Evolutionary conservation across 2,797 vertebrate species (phyloP).

Genomic region (Gallinago solitaria): DNA sequence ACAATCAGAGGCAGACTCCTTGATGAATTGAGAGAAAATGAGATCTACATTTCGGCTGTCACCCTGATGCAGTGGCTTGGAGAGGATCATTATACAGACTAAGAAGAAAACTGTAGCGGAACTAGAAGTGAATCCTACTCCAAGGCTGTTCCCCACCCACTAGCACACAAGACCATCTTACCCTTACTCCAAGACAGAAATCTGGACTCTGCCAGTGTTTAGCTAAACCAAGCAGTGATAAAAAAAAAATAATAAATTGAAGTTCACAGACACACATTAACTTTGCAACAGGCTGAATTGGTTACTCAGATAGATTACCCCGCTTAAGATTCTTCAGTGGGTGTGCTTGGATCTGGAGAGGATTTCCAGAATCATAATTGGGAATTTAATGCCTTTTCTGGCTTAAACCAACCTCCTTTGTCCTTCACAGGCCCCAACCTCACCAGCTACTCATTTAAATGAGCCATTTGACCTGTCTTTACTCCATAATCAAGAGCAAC

Average conservation of each 20-base stretch:
- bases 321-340: not conserved
- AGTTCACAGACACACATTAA: slow-evolving; percentile 68
- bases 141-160: not conserved
- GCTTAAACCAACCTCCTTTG: slow-evolving; percentile 23
- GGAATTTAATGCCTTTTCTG: slow-evolving; percentile 70
- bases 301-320: slow-evolving; percentile 63
- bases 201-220: not conserved
- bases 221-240: not conserved
- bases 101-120: not conserved
- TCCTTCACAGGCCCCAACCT: slow-evolving; percentile 75
- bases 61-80: not conserved
- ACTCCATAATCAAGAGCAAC: not conserved
- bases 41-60: not conserved
- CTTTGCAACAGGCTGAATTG: slow-evolving; percentile 63
- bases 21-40: not conserved
- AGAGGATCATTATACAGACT: not conserved
- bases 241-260: not conserved
- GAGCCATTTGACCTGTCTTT: not conserved
- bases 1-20: not conserved
- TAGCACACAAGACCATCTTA: not conserved
- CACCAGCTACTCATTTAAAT: slow-evolving; percentile 12
- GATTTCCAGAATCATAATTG: not conserved
- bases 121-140: not conserved
- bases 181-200: not conserved
- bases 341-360: not conserved